Evolutionary conservation across 2,888 invertebrate species (phyloP), one percentile per base, ranked within the genome.

Genomic region (Adelphocoris suturalis): DNA sequence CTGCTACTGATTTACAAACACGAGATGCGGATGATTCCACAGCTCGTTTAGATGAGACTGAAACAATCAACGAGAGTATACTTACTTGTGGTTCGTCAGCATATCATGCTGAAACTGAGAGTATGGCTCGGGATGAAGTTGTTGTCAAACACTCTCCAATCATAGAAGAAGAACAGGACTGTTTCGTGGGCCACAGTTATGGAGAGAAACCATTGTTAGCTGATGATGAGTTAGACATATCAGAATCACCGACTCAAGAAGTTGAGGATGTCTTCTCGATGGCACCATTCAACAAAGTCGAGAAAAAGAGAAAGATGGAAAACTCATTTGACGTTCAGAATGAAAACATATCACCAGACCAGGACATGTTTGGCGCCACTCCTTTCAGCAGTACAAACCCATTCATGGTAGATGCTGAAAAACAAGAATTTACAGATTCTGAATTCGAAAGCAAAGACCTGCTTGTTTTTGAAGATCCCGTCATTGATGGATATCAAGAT

Each of bases 161-260:
- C 93, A 91, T 90, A 0, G 82, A 90, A 28, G 93, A 93, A 87
- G 93, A 93, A 87, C 92, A 92, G 84, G 94, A 93, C 76, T 95
- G 95, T 78, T 95, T 96, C 91, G 95, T 96, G 9, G 95, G 96
- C 0, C 96, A 96, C 93, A 96, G 96, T 92, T 96, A 96, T 92
- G 97, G 97, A 0, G 96, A 96, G 91, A 95, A 95, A 91, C 97
- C 97, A 0, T 93, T 97, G 61, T 93, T 97, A 5, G 94, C 97
- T 89, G 97, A 97, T 92, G 97, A 97, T 93, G 97, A 97, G 92
- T 93, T 97, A n/a, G 96, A 96, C 92, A 95, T 95, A 0, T 95
- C 96, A 57, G 91, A 92, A 84, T 91, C 91, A 0, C 92, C 92
- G 2, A 91, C 90, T 16, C 90, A 91, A 81, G 91, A 91, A 85